Evolutionary conservation across 1,140 invertebrate species (phyloP).

Genomic region (Drosophila prosaltans): DNA sequence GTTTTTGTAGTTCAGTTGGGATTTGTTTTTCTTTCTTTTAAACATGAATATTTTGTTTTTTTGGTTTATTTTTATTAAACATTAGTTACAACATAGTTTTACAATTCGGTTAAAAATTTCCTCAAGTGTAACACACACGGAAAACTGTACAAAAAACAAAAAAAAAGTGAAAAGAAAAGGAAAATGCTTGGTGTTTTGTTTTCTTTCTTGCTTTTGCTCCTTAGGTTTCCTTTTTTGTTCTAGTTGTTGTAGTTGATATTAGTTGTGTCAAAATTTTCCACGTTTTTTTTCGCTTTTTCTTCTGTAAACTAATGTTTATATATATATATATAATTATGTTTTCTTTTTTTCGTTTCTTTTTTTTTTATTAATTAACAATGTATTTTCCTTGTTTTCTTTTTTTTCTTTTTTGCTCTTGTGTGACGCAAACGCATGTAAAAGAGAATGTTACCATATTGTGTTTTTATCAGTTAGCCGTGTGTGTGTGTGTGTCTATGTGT

Average conservation of each 20-base stretch:
- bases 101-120: conserved; percentile 36
- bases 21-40: conserved; percentile 42
- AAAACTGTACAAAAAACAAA: conserved; percentile 50
- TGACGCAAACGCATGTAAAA: conserved; percentile 5
- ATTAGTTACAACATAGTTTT: conserved; percentile 47
- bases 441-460: not conserved
- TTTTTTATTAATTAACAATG: conserved; percentile 57
- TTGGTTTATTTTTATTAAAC: conserved; percentile 53
- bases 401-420: conserved; percentile 19
- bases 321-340: conserved; percentile 38
- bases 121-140: conserved; percentile 34
- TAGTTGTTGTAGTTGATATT: conserved; percentile 14
- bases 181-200: conserved; percentile 32
- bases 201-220: conserved; percentile 41
- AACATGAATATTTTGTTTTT: conserved; percentile 29
- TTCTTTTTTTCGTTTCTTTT: conserved; percentile 34
- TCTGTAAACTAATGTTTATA: conserved; percentile 22
- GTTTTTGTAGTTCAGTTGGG: not conserved
- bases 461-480: conserved; percentile 34
- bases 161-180: conserved; percentile 11
- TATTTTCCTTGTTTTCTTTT: conserved; percentile 19
- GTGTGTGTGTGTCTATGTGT: conserved; percentile 63
- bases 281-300: conserved; percentile 16
- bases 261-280: conserved; percentile 34
- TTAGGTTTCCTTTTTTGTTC: not conserved